Evolutionary conservation across 64 coral and sea anemone genomes (phyloP), one percentile per base, ranked within the genome.

Genomic region (Cladopsammia gracilis): DNA sequence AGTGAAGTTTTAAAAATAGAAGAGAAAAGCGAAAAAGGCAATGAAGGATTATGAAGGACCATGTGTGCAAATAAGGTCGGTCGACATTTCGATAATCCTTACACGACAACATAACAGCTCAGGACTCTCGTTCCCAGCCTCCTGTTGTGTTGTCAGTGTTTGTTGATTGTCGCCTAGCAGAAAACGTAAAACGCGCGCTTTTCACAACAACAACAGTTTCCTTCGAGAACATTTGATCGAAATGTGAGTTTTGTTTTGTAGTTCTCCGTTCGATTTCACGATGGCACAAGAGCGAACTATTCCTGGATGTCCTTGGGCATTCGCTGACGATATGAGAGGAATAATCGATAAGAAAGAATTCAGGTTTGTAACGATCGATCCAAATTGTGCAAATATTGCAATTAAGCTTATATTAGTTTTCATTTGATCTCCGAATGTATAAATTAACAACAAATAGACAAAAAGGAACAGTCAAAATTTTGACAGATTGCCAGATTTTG

Each of bases 251-350:
- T 73, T 22, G 4, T 2, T n/a, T 47, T 26, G 7, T 59, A 14
- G 7, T 82, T 11, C 34, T 66, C 19, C 18, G 7, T 82, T 45
- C 14, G 0, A 66, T 24, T 50, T 47, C 3, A 66, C 14, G 3
- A 97, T 97, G 92, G 71, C 82, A 74, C 77, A 97, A 83, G 96
- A 94, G 51, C 89, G 96, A 25, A 66, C 94, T 51, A 88, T 99
- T 61, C 98, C 98, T 25, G 98, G 98, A 65, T 96, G 98, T 18
- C 98, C 98, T 22, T 99, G 98, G 98, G 77, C 88, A 11, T 99
- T 99, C 79, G 98, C 98, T 24, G 94, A 99, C 49, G 98, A 99
- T 43, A 99, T 99, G 98, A 93, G 98, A 64, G 90, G 88, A 68
- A 83, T 99, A 83, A 90, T 99, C 16, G 92, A 99, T 62, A 99